Evolutionary conservation across 1,140 invertebrate species (phyloP), one percentile per base, ranked within the genome.

Genomic region (Heliconius himera): DNA sequence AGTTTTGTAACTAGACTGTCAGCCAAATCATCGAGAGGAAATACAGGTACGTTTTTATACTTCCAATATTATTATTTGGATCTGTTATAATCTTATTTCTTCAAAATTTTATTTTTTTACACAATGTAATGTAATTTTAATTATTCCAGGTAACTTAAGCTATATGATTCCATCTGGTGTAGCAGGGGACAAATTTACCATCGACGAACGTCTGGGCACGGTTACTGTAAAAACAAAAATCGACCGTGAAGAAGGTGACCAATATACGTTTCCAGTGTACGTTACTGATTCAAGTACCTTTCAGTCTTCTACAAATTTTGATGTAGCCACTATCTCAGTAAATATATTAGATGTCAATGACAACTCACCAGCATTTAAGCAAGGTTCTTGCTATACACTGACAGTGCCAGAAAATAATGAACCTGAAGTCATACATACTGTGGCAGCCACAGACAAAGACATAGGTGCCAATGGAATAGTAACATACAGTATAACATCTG

Each of bases 291-390:
- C 95, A 93, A 83, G 88, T 73, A 89, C 92, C 22, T 93, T 90
- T 80, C 91, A 94, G 70, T 93, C 93, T 22, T 83, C 96, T 94
- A 77, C 95, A 95, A 89, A 97, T 96, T 90, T 94, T 81, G 98
- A 98, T 88, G 96, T 97, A 20, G 96, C 97, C 1, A 97, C 96
- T 1, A 94, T 99, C 0, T 93, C 96, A 5, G 95, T 99, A 5
- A 95, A 94, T 38, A 95, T 99, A 8, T 94, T 96, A 22, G 99
- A 99, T 91, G 97, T 98, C 66, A 99, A 99, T 90, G 98, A 99
- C 90, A 97, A 99, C 93, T 96, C 96, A 16, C 99, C 98, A 1
- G 96, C 96, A 87, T 99, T 99, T 88, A 96, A 97, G 82, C 93
- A 96, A 9, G 97, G 97, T 5, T 96, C 97, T 3, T 99, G 98